Evolutionary conservation across 2,888 invertebrate genomes (phyloP), one percentile per base, ranked within the genome.

Genomic region (Dicranocentrus wangi): DNA sequence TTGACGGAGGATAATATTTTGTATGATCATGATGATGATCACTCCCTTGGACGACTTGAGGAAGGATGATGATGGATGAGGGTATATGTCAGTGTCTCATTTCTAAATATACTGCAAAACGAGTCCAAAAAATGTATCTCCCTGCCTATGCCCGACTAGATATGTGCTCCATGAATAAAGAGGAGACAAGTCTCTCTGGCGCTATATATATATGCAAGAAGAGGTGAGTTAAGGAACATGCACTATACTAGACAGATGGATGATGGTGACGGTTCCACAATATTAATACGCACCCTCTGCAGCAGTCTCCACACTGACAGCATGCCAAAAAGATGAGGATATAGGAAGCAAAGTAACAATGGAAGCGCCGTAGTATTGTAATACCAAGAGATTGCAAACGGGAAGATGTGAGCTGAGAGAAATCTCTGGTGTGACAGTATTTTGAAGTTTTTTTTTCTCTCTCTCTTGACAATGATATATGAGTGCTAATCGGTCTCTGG

Each of bases 401-500:
- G 27, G 47, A 15, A 58, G 51, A 63, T 43, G 73, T 2, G 32
- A 17, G 51, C 21, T 28, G 43, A 58, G 28, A 58, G 43, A 75
- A 75, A 71, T 76, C 75, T 68, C 78, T 70, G n/a, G n/a, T 63
- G 70, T 78, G 78, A 79, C 72, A 73, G 42, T 70, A 73, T 72
- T 76, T 76, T 66, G 19, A 58, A 27, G 58, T 60, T 47, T 70
- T 51, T 61, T 53, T 17, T 53, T 39, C 25, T 53, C 77, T 47
- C 68, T 63, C 43, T 66, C 76, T 81, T 85, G 85, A 85, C 85
- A 84, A 83, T 82, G 85, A 85, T 79, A 84, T 81, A 85, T 82
- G 85, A 84, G 77, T 68, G 53, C 82, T 85, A 85, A 85, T 85
- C 85, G 85, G 80, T 82, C 83, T 83, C 83, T 65, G 42, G 82